phyloP scores from a whole-genome alignment of 1,140 invertebrate species.

The Drosophila arawakana region DNA sequence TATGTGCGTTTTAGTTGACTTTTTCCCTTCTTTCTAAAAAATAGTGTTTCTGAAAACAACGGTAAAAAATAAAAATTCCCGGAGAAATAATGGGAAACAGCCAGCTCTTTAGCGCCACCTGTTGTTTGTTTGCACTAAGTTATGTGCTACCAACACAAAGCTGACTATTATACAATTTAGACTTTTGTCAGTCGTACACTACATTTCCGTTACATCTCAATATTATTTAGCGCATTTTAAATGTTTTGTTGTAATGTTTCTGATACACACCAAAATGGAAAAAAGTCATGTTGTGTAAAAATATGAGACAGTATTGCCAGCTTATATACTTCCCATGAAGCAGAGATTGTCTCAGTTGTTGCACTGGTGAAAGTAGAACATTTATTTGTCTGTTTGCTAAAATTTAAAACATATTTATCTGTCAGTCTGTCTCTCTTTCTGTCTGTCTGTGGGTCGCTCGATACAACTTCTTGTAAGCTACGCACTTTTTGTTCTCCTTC shows the following conservation, averaged over 20 bases:
- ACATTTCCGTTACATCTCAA: conserved; percentile 16
- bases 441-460: conserved; percentile 10
- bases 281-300: background rate
- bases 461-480: conserved; percentile 28
- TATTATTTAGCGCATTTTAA: background rate
- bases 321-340: background rate
- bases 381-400: conserved; percentile 62
- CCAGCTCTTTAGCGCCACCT: too few relatives aligned
- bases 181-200: background rate
- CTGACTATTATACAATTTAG: background rate
- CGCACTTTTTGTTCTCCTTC: conserved; percentile 19
- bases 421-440: conserved; percentile 12
- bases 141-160: background rate
- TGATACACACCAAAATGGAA: background rate
- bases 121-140: too few relatives aligned
- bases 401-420: conserved; percentile 51
- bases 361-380: conserved; percentile 67
- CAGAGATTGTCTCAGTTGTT: background rate
- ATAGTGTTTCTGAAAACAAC: too few relatives aligned
- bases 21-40: too few relatives aligned
- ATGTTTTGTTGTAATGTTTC: background rate
- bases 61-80: too few relatives aligned
- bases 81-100: too few relatives aligned
- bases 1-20: too few relatives aligned
- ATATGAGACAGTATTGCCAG: background rate